Conservation (phyloP, 2,888 invertebrate species). For the Idaea aversata region DNA sequence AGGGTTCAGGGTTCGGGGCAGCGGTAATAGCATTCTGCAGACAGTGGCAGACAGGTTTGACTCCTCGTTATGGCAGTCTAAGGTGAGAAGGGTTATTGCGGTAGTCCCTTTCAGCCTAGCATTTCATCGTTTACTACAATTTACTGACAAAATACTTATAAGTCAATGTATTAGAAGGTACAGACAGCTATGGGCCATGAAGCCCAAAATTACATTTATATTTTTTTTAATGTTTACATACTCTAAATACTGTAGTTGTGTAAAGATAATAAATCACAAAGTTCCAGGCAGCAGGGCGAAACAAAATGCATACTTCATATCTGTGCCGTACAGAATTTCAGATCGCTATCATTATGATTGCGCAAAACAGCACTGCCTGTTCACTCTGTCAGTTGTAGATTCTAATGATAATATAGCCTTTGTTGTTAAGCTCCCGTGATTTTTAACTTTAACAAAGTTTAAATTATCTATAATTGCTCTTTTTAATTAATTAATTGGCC, state of each 20-base stretch:
- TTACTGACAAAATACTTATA: too few species aligned
- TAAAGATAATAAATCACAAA: conserved; percentile 27
- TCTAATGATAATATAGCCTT: conserved; percentile 26
- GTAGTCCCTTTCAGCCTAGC: too few species aligned
- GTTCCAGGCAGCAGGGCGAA: conserved; percentile 29
- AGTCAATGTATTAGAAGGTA: too few species aligned
- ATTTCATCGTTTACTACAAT: too few species aligned
- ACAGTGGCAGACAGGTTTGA: too few species aligned
- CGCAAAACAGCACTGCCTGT: conserved; percentile 65
- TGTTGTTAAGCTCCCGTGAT: conserved; percentile 32
- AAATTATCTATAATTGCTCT: not conserved
- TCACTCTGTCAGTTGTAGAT: conserved; percentile 50
- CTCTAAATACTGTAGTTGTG: conserved; percentile 5
- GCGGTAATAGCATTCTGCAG: too few species aligned
- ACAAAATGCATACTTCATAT: conserved; percentile 54
- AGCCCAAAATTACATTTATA: too few species aligned
- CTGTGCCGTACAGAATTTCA: conserved; percentile 35
- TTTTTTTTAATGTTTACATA: not conserved
- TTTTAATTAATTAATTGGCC: conserved; percentile 2
- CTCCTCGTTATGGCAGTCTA: too few species aligned
- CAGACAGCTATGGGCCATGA: too few species aligned
- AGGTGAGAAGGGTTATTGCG: too few species aligned
- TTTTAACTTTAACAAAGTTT: conserved; percentile 17
- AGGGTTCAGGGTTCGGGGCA: too few species aligned
- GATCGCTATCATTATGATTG: conserved; percentile 69